A percentile compares a stretch with the other conserved stretches of the same genome.
Evolutionary conservation across 1,140 invertebrate genomes (phyloP).

Genomic region (Calosoma granatense): DNA sequence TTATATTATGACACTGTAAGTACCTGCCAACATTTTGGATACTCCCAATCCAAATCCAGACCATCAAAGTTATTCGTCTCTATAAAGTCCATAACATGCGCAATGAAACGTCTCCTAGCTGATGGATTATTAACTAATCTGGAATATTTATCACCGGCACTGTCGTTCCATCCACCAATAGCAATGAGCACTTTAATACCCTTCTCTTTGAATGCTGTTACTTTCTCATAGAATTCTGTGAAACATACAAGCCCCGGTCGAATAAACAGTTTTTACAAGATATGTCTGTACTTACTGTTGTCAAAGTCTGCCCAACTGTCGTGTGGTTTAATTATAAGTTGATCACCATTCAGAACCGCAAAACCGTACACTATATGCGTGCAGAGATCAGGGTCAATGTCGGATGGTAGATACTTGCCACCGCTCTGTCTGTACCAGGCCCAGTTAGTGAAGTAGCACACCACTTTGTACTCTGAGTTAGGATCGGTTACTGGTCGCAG

Average conservation of each 20-base stretch:
- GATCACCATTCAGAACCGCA: conserved; percentile 49
- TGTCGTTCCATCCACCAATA: conserved; percentile 63
- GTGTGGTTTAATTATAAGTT: conserved; percentile 51
- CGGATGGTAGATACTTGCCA: conserved; percentile 52
- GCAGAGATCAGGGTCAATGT: conserved; percentile 57
- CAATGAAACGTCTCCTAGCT: conserved; percentile 46
- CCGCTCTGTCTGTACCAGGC: conserved; percentile 51
- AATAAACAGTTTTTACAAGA: background rate
- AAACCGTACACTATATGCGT: conserved; percentile 68
- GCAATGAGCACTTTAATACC: conserved; percentile 59
- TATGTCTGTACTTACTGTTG: conserved; percentile 38
- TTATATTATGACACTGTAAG: conserved; percentile 12
- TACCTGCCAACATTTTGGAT: conserved; percentile 62
- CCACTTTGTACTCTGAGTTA: conserved; percentile 44
- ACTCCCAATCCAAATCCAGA: conserved; percentile 65
- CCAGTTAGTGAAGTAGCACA: conserved; percentile 64
- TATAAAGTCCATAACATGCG: conserved; percentile 50
- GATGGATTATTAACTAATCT: conserved; percentile 45
- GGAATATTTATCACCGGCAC: conserved; percentile 53
- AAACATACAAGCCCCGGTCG: no score
- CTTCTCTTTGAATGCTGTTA: conserved; percentile 41
- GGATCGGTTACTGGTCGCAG: conserved; percentile 15
- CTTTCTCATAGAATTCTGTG: conserved; percentile 48
- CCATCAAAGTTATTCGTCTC: conserved; percentile 57
- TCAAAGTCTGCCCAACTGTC: conserved; percentile 59